These are phyloP conservation scores for Ambastaia sidthimunki DNA, from an alignment of 2,797 vertebrate species.

Conservation along the genomic window DNA sequence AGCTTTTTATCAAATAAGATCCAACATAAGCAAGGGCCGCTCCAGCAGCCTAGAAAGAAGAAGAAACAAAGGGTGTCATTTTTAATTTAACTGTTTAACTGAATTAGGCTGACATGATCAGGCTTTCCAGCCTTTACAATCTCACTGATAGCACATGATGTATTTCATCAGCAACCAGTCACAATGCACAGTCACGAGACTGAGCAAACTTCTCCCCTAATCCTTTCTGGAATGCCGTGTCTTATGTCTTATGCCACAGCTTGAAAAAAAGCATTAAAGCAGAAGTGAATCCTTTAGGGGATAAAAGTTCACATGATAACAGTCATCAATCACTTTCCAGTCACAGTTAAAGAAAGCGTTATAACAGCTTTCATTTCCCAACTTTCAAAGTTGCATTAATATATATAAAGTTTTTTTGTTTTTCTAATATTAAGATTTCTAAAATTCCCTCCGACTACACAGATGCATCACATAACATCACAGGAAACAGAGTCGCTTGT, in stretches of 20 bases:
- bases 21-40: conserved; percentile 82
- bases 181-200: conserved; percentile 73
- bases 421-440: conserved; percentile 45
- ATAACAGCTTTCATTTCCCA: neutral
- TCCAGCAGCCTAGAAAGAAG: conserved; percentile 78
- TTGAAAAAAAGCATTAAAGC: conserved; percentile 39
- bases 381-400: neutral
- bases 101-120: no score
- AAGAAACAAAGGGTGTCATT: neutral
- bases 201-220: conserved; percentile 61
- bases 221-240: conserved; percentile 70
- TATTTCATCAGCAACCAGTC: conserved; percentile 58
- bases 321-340: neutral
- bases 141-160: conserved; percentile 69
- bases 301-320: conserved; percentile 4
- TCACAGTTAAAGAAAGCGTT: neutral
- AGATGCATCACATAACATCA: neutral
- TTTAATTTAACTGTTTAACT: neutral
- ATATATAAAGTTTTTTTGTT: neutral
- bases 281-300: conserved; percentile 55
- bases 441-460: neutral
- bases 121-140: no score
- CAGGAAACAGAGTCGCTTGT: neutral
- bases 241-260: conserved; percentile 72
- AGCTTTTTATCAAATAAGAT: conserved; percentile 76